Evolutionary conservation across 2,797 vertebrate species (phyloP), one percentile per base, ranked within the genome.

Genomic region (Poliocrania exsul): DNA sequence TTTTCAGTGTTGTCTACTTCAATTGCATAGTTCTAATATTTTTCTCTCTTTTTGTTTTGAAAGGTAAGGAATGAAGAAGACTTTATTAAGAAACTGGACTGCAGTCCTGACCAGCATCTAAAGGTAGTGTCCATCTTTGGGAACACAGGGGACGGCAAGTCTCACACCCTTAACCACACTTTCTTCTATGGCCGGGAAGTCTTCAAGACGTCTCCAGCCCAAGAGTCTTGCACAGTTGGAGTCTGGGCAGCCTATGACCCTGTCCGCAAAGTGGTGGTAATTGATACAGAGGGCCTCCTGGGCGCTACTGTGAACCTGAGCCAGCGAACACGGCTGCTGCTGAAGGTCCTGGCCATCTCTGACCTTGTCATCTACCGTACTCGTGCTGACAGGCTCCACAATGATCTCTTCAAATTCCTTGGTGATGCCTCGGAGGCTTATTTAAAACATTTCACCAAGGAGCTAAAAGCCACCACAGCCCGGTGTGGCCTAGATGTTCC

Each of bases 51-150:
- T 60, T 69, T 73, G 38, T 81, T 94, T 97, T 90, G 66, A 10
- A 97, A 99, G 99, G 98, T 99, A 94, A 98, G 97, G n/a, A 98
- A 98, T 80, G 99, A 99, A 95, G 98, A 99, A 24, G 99, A 99
- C 44, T 99, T 99, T 94, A 99, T 99, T 94, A 96, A 97, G 95
- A 98, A 99, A 95, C 97, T 99, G 94, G 98, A 98, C 96, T 99
- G 99, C 96, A 98, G 95, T 87, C 97, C 99, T 42, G 99, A 99
- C 18, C 99, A 99, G 90, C 99, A 99, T 81, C 98, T 99, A 95
- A 99, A 99, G 97, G 99, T 99, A 93, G 98, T 99, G 92, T 99
- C 99, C 79, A 99, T 99, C 97, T 99, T 99, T 96, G 99, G 99
- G 79, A 99, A 99, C 97, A 99, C 99, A 0, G 99, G 99, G 16